Conservation (phyloP, 2,113 vertebrate genomes). For the Pholis gunnellus region DNA sequence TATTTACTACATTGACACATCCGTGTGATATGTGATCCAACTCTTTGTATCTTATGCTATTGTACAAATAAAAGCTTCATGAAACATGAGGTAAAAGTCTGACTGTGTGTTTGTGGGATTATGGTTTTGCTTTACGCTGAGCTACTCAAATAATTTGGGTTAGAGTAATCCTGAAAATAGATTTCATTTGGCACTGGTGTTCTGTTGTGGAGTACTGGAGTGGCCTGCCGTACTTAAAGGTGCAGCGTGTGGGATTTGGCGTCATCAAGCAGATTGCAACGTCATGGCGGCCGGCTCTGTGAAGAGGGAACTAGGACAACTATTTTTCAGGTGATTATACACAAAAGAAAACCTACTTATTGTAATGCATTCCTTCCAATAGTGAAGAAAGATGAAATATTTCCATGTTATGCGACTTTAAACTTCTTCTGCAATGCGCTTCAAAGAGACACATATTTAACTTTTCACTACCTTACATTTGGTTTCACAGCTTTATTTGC, state of each 20-base stretch:
- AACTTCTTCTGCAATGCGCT: neutral
- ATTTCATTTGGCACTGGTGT: neutral
- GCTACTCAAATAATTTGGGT: neutral
- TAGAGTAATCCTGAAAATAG: neutral
- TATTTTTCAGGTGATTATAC: neutral
- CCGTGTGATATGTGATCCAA: constrained; percentile 70
- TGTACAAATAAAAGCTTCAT: constrained; percentile 82
- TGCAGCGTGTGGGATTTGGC: no score
- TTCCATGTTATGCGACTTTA: neutral
- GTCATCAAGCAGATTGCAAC: no score
- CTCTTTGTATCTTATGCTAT: constrained; percentile 82
- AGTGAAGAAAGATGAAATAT: neutral
- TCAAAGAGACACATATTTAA: neutral
- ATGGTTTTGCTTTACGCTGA: neutral
- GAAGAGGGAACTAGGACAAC: no score
- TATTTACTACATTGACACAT: constrained; percentile 62
- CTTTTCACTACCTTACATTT: neutral
- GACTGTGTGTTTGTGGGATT: neutral
- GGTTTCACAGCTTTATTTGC: neutral
- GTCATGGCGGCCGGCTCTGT: neutral
- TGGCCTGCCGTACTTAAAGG: no score
- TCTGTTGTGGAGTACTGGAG: neutral
- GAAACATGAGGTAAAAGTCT: constrained; percentile 24
- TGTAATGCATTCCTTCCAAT: neutral
- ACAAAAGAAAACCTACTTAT: neutral